A percentile compares a stretch with the other conserved stretches of the same genome.
Evolutionary conservation across 2,113 vertebrate genomes (phyloP).

Genomic region (Tetraodon nigroviridis): DNA sequence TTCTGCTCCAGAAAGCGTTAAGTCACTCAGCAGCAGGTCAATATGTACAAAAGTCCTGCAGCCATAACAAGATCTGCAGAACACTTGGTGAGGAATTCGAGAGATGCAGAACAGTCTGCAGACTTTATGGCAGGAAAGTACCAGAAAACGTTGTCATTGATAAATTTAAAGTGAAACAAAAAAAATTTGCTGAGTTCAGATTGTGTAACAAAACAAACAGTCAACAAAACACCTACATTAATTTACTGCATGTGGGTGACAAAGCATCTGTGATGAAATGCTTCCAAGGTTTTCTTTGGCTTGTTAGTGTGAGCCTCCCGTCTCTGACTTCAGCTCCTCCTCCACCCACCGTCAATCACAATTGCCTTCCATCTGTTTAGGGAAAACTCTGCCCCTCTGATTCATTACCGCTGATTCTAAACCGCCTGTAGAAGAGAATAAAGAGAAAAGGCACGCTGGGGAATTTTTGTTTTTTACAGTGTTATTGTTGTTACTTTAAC

Average conservation of each 20-base stretch:
- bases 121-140: not conserved
- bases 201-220: constrained; percentile 8
- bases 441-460: not conserved
- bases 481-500: constrained; percentile 1
- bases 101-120: not conserved
- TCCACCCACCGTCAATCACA: constrained; percentile 31
- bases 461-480: not conserved
- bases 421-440: not conserved
- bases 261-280: constrained; percentile 22
- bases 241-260: constrained; percentile 20
- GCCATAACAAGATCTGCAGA: not conserved
- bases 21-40: constrained; percentile 34
- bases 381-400: constrained; percentile 26
- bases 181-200: not conserved
- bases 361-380: constrained; percentile 27
- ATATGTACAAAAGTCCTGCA: constrained; percentile 10
- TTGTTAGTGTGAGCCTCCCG: constrained; percentile 7
- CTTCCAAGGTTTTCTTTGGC: constrained; percentile 31
- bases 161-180: not conserved
- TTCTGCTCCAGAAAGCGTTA: constrained; percentile 30
- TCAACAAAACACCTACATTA: constrained; percentile 21
- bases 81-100: no score
- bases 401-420: constrained; percentile 19
- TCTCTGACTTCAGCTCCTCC: constrained; percentile 28
- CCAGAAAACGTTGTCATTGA: not conserved